Conservation (phyloP, 2,113 vertebrate genomes). For the Pelobates fuscus region DNA sequence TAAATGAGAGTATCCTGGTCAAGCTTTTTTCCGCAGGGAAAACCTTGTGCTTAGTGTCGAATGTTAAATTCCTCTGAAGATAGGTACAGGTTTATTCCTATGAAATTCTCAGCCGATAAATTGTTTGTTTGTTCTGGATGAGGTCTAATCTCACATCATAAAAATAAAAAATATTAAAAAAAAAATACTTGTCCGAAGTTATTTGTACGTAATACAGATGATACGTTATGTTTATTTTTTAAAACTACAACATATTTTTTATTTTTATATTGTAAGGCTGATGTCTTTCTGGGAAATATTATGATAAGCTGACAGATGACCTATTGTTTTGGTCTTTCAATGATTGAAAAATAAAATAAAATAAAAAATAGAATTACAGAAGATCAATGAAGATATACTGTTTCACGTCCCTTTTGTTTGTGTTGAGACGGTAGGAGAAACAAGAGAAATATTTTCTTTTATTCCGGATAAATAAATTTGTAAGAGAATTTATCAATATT, state of each 20-base stretch:
- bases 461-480: too few species aligned
- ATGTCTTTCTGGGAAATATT: too few species aligned
- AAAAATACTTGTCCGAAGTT: slow-evolving; percentile 52
- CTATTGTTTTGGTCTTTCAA: too few species aligned
- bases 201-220: slow-evolving; percentile 57
- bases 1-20: slow-evolving; percentile 88
- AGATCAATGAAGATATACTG: too few species aligned
- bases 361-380: too few species aligned
- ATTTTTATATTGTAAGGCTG: too few species aligned
- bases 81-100: slow-evolving; percentile 71
- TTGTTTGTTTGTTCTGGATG: slow-evolving; percentile 67
- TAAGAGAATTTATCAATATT: too few species aligned
- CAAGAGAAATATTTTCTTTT: too few species aligned
- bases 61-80: slow-evolving; percentile 59
- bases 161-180: slow-evolving; percentile 59
- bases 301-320: too few species aligned
- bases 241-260: not conserved
- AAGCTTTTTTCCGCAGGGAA: slow-evolving; percentile 57
- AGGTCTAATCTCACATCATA: slow-evolving; percentile 57
- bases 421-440: too few species aligned
- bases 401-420: too few species aligned
- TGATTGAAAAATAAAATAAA: too few species aligned
- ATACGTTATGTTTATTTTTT: slow-evolving; percentile 50
- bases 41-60: slow-evolving; percentile 48
- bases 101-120: slow-evolving; percentile 68